Evolutionary conservation across 2,888 invertebrate genomes (phyloP), one percentile per base, ranked within the genome.

Genomic region (Amiota mariae): DNA sequence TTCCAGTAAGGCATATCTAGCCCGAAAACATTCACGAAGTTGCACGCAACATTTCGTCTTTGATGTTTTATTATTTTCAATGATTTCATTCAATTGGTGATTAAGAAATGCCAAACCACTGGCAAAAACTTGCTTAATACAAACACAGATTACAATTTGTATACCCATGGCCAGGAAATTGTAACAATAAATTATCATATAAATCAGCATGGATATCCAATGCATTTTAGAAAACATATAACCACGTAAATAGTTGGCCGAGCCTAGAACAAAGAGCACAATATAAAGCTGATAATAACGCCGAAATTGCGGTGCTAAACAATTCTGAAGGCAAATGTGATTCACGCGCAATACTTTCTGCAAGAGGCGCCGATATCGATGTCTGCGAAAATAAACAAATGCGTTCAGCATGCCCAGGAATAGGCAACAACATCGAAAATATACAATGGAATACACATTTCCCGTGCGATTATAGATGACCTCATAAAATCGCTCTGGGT

Each of bases 391-490:
- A 68, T 84, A 84, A 13, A 82, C 72, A 2, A 71, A 73, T 1
- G 72, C 36, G 4, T 84, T 70, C 0, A 84, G 59, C 13, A 82
- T 8, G 8, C 73, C 66, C 8, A 84, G 54, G 1, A 76, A 77
- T 4, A 75, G 6, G 15, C 80, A 82, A 1, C 74, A 77, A 54
- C 68, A 46, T 6, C 79, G 74, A 51, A 82, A 20, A 47, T 74
- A 80, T 10, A 79, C 8, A 0, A 68, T 54, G 15, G 82, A 82
- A 20, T 81, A 81, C 18, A 76, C 72, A 63, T 83, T 83, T 11
- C 84, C 84, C 1, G 82, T 83, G 9, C 73, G 20, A 51, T 78
- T 84, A 56, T 82, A 78, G 8, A 78, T 2, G 1, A 0, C 0
- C 10, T 78, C 56, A 12, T 75, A 73, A 1, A 83, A 72, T 0